phyloP scores from a whole-genome alignment of 2,797 vertebrate species.

The Antennarius maculatus region DNA sequence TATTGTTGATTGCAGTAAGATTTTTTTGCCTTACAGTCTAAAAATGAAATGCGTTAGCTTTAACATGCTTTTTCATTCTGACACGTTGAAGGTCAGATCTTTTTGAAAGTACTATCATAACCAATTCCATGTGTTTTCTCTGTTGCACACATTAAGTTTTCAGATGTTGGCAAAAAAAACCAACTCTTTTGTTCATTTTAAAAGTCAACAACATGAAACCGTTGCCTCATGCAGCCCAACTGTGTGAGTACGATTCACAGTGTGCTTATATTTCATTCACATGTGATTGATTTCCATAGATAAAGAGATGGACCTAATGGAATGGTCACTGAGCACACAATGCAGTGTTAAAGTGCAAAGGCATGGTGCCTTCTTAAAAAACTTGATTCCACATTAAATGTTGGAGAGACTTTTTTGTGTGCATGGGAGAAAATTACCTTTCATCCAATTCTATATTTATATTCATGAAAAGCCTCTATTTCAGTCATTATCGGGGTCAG shows the following conservation, averaged over 20 bases:
- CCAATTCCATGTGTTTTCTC: constrained; percentile 15
- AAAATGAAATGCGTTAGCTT: too few relatives aligned
- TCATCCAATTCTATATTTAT: constrained; percentile 59
- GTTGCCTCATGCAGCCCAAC: constrained; percentile 5
- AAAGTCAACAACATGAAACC: constrained; percentile 1
- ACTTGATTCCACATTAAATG: constrained; percentile 46
- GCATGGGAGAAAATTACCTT: constrained; percentile 55
- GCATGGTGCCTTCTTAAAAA: constrained; percentile 46
- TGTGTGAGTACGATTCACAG: constrained; percentile 1
- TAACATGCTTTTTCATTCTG: constrained; percentile 8
- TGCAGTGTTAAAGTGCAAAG: constrained; percentile 22
- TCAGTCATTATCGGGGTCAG: constrained; percentile 66
- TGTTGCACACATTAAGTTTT: constrained; percentile 1
- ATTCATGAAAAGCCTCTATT: constrained; percentile 68
- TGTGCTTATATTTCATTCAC: constrained; percentile 12
- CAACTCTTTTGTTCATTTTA: background rate
- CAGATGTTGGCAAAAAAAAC: background rate
- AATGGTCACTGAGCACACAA: constrained; percentile 29
- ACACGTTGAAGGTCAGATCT: too few relatives aligned
- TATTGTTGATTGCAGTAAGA: too few relatives aligned
- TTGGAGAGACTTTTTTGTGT: constrained; percentile 58
- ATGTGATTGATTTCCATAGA: constrained; percentile 35
- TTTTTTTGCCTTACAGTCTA: too few relatives aligned
- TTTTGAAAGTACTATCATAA: too few relatives aligned
- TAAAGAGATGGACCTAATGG: constrained; percentile 27